A percentile compares a stretch with the other conserved stretches of the same genome.
Conservation (phyloP, 2,797 vertebrate species). For the Lutjanus campechanus region DNA sequence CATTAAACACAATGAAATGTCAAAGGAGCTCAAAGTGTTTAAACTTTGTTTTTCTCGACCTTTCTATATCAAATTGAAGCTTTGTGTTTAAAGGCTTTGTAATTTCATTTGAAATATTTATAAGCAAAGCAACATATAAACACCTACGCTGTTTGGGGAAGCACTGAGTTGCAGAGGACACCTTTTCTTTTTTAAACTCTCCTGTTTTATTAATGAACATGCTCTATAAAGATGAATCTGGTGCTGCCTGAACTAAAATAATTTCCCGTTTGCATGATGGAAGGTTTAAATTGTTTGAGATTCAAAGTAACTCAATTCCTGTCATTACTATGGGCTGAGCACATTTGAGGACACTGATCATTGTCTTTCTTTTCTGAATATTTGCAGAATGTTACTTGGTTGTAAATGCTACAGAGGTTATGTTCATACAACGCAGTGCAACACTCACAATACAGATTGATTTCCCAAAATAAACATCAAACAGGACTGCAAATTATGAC, state of each 20-base stretch:
- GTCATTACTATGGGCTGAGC: background rate
- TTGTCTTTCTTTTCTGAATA: background rate
- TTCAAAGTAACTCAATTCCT: constrained; percentile 11
- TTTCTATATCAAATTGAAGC: constrained; percentile 20
- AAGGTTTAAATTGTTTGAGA: constrained; percentile 28
- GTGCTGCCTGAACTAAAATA: constrained; percentile 32
- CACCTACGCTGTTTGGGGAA: constrained; percentile 65
- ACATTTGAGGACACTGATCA: background rate
- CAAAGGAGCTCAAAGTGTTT: constrained; percentile 23
- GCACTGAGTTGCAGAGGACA: constrained; percentile 35
- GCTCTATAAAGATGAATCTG: constrained; percentile 43
- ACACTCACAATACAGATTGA: background rate
- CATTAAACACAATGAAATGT: constrained; percentile 30
- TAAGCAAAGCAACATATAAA: constrained; percentile 65
- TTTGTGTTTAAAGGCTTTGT: constrained; percentile 40
- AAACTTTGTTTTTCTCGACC: constrained; percentile 30
- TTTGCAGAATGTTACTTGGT: background rate
- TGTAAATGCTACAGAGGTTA: background rate
- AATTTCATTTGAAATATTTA: constrained; percentile 75
- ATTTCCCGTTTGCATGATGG: constrained; percentile 27
- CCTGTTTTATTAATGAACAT: constrained; percentile 63
- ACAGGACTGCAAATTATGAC: background rate
- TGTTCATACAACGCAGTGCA: background rate
- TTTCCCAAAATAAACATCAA: background rate
- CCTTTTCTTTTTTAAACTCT: constrained; percentile 58